phyloP scores from a whole-genome alignment of 2,888 invertebrate species.

The Nemotelus nigrinus region DNA sequence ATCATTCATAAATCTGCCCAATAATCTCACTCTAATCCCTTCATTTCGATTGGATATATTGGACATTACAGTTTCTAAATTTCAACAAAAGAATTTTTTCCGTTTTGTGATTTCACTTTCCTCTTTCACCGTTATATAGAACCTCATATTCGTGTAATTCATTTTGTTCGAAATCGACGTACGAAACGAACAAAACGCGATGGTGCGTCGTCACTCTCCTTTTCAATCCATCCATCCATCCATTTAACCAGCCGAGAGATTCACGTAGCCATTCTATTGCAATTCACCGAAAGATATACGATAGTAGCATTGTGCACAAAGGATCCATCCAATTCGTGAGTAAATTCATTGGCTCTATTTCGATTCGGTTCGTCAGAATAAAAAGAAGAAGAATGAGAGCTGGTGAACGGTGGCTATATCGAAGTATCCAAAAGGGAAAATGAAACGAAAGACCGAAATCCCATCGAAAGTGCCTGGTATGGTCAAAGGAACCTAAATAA shows the following conservation, averaged over 20 bases:
- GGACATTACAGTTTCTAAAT: background rate
- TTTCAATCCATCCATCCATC: slow-evolving; percentile 27
- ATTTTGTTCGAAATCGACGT: slow-evolving; percentile 10
- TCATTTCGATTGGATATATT: no score
- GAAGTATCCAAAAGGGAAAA: background rate
- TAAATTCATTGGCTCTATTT: slow-evolving; percentile 51
- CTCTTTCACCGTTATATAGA: background rate
- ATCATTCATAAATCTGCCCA: no score
- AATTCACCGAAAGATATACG: slow-evolving; percentile 20
- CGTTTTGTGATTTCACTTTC: background rate
- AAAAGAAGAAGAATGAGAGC: slow-evolving; percentile 19
- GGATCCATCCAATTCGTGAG: slow-evolving; percentile 38
- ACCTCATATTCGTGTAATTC: slow-evolving; percentile 22
- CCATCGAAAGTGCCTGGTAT: slow-evolving; percentile 42
- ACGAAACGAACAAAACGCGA: background rate
- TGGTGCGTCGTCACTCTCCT: background rate
- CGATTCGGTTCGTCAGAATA: slow-evolving; percentile 37
- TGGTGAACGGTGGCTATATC: no score
- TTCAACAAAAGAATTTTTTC: background rate
- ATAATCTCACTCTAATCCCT: no score
- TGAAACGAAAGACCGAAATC: slow-evolving; percentile 46
- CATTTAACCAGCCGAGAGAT: background rate
- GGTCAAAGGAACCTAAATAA: slow-evolving; percentile 51
- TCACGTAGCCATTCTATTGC: slow-evolving; percentile 11
- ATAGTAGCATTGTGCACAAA: slow-evolving; percentile 36